Evolutionary conservation across 2,797 vertebrate genomes (phyloP), one percentile per base, ranked within the genome.

Genomic region (Poeciliopsis turneri): DNA sequence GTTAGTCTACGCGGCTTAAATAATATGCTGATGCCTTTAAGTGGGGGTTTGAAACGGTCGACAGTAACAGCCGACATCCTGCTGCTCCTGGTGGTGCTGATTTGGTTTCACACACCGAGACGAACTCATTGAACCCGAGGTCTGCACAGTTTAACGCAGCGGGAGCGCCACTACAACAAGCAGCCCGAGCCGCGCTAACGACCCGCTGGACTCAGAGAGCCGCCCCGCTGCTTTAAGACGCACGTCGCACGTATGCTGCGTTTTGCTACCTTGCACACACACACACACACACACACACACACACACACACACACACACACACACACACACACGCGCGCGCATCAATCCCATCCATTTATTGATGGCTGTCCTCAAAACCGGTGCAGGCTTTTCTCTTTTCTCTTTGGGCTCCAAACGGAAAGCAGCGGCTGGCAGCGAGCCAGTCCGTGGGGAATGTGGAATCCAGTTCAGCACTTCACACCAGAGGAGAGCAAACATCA

Each of bases 371-470:
- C 85, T 72, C 72, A 77, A 85, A 76, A 84, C 78, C 80, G 75
- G 53, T 66, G 25, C 77, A 6, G n/a, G 39, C 72, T 83, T 85
- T 36, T 39, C 18, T 16, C 39, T 41, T 43, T 6, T 36, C 92
- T 87, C 79, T 82, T 84, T 84, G 85, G 74, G 49, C 78, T 77
- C 53, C 66, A 30, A 59, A 41, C 20, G 7, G 49, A 84, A 79
- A 79, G 78, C 82, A 85, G 75, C 74, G 59, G 75, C 91, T 87
- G 90, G 89, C 87, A 51, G 69, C 15, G 82, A 88, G 91, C 87
- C 90, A 87, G 88, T 87, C 84, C 74, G 86, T 84, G 73, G 87
- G 82, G 78, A 90, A 82, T 93, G 93, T 90, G 91, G 87, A 94
- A 92, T 94, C 90, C 85, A 69, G 84, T 80, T 83, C 66, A 43